phyloP scores from a whole-genome alignment of 2,113 vertebrate genomes.

The Amphiprion percula region DNA sequence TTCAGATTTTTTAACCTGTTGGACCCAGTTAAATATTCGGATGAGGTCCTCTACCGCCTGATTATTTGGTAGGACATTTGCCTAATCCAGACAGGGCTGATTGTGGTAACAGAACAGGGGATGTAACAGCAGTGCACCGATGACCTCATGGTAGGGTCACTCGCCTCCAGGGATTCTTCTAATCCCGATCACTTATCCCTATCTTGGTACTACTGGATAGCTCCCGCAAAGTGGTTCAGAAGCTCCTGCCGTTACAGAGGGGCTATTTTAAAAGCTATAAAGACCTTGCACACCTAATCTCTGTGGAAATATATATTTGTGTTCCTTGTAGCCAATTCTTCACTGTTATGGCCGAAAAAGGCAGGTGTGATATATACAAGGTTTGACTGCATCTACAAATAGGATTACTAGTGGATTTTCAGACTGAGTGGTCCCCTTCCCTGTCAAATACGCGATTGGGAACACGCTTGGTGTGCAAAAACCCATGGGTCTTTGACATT shows the following conservation, averaged over 20 bases:
- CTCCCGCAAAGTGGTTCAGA: slow-evolving; percentile 23
- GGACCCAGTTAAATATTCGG: background rate
- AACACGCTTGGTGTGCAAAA: background rate
- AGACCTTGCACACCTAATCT: background rate
- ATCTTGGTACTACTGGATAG: slow-evolving; percentile 28
- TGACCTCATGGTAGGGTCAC: slow-evolving; percentile 38
- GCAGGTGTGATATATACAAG: background rate
- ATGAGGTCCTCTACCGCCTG: slow-evolving; percentile 33
- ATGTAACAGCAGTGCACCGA: slow-evolving; percentile 39
- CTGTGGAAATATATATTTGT: background rate
- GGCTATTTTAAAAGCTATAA: slow-evolving; percentile 4
- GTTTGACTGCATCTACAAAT: slow-evolving; percentile 39
- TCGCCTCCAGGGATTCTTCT: slow-evolving; percentile 45
- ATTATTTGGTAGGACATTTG: slow-evolving; percentile 45
- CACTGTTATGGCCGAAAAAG: background rate
- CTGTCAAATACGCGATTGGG: slow-evolving; percentile 31
- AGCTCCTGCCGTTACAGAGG: slow-evolving; percentile 18
- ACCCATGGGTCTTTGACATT: background rate
- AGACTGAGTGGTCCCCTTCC: slow-evolving; percentile 32
- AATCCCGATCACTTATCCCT: slow-evolving; percentile 65
- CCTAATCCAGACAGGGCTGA: slow-evolving; percentile 36
- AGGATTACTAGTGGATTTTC: slow-evolving; percentile 59
- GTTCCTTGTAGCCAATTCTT: background rate
- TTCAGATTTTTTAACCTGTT: background rate
- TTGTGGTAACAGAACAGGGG: slow-evolving; percentile 23